These are phyloP conservation scores for Periophthalmodon schlosseri DNA, from an alignment of 2,113 vertebrate genomes.

Conservation along the genomic window DNA sequence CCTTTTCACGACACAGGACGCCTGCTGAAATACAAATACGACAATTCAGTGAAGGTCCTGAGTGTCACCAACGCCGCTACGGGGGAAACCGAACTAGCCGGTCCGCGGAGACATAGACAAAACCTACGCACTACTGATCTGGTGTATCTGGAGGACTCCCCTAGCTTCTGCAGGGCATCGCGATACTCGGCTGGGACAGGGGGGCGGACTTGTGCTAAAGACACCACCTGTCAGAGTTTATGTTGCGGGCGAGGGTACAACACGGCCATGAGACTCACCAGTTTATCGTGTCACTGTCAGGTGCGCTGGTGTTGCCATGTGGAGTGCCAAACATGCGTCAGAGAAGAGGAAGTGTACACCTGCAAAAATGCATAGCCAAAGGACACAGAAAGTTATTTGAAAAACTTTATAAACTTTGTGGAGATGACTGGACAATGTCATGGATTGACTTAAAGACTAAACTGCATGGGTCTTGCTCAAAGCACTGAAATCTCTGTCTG, in stretches of 20 bases:
- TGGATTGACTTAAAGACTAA: constrained; percentile 22
- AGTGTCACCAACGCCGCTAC: constrained; percentile 91
- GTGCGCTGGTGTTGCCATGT: constrained; percentile 99
- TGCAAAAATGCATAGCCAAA: constrained; percentile 87
- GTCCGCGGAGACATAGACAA: constrained; percentile 72
- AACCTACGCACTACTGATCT: constrained; percentile 84
- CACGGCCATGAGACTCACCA: constrained; percentile 90
- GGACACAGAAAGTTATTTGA: neutral
- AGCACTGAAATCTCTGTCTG: constrained; percentile 55
- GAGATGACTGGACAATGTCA: constrained; percentile 1
- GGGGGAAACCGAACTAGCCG: constrained; percentile 85
- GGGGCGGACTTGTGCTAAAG: constrained; percentile 87
- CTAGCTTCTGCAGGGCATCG: constrained; percentile 93
- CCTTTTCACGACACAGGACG: constrained; percentile 92
- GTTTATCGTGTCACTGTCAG: constrained; percentile 95
- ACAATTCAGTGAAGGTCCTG: constrained; percentile 86
- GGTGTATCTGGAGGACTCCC: constrained; percentile 95
- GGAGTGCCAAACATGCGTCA: constrained; percentile 93
- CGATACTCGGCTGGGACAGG: constrained; percentile 90
- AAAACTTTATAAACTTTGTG: neutral
- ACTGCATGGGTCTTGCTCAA: constrained; percentile 47
- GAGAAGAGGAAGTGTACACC: constrained; percentile 94
- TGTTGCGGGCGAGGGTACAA: constrained; percentile 97
- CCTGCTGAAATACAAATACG: constrained; percentile 89
- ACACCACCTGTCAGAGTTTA: constrained; percentile 91